Base-by-base conservation (phyloP, 2,888 invertebrate species). In the Drosophila falleni region DNA sequence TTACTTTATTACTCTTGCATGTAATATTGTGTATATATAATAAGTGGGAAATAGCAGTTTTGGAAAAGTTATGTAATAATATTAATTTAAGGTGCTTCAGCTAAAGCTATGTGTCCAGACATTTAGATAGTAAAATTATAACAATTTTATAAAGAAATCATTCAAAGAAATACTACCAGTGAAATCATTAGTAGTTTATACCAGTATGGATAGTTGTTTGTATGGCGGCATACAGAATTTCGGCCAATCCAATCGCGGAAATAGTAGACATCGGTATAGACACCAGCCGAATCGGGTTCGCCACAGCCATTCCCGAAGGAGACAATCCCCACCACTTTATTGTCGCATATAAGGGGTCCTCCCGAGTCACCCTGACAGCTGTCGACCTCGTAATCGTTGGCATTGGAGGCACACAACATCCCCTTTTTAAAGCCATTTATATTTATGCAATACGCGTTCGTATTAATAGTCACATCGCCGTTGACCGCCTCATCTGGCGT, bases 341-440 rank as follows among this genome's bases (percentile, higher is more conserved):
- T 61, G 0, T 72, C 16, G 37, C 85, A 83, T 1, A 90, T 61
- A 0, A 90, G 42, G 0, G 90, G 90, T 0, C 90, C 90, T 1
- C 90, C 90, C 0, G 90, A 90, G 49, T 90, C 90, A 0, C 90
- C 90, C 8, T 79, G 81, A 31, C 90, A 90, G 46, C 77, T 72
- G 51, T 88, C 85, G 29, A 78, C 78, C 31, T 81, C 79, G 16
- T 33, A 41, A 42, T 81, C 61, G 1, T 10, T 31, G 2, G 16
- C 9, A 55, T 83, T 76, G 5, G 68, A 65, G 5, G 90, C 89
- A 19, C 89, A 90, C 0, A 90, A 6, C 79, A 81, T 87, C 19
- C 81, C 74, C 1, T 9, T 47, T 1, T 2, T 16, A 10, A 50
- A 65, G 1, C 39, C 13, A 2, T 0, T 0, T 16, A 35, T 19